Evolutionary conservation across 1,140 invertebrate species (phyloP).

Genomic region (Trichonephila clavata): DNA sequence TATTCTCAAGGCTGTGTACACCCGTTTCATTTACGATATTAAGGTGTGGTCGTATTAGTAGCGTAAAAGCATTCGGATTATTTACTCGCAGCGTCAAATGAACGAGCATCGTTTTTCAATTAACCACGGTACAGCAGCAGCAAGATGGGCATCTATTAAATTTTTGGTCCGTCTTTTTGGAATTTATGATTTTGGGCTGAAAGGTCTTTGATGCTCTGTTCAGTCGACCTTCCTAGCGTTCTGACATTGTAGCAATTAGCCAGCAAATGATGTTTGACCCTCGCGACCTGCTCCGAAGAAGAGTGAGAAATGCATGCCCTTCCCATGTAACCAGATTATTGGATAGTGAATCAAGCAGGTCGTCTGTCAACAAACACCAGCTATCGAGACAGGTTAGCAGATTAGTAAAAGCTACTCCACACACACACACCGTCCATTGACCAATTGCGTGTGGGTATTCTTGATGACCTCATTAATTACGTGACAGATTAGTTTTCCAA

Average conservation of each 20-base stretch:
- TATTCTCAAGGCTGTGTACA: constrained; percentile 43
- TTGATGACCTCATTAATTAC: constrained; percentile 76
- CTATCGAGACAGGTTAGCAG: constrained; percentile 47
- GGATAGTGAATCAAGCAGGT: constrained; percentile 66
- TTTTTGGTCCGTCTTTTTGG: constrained; percentile 56
- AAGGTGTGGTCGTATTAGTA: constrained; percentile 75
- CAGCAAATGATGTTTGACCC: constrained; percentile 75
- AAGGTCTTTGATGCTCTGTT: constrained; percentile 58
- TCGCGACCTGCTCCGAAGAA: constrained; percentile 49
- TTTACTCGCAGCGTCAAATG: constrained; percentile 62
- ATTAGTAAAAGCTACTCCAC: constrained; percentile 51
- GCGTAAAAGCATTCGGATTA: constrained; percentile 64
- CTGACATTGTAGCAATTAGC: constrained; percentile 75
- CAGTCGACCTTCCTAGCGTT: background rate
- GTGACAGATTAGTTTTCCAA: constrained; percentile 67
- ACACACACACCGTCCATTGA: background rate
- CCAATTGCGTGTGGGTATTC: constrained; percentile 68
- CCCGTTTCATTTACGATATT: constrained; percentile 73
- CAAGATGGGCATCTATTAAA: constrained; percentile 60
- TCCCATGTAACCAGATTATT: constrained; percentile 74
- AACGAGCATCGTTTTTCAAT: constrained; percentile 75
- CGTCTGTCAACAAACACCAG: constrained; percentile 59
- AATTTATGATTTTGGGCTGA: constrained; percentile 74
- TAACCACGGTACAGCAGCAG: constrained; percentile 38
- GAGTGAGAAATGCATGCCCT: constrained; percentile 73